Conservation (phyloP, 2,888 invertebrate genomes). For the Liodrosophila aerea region DNA sequence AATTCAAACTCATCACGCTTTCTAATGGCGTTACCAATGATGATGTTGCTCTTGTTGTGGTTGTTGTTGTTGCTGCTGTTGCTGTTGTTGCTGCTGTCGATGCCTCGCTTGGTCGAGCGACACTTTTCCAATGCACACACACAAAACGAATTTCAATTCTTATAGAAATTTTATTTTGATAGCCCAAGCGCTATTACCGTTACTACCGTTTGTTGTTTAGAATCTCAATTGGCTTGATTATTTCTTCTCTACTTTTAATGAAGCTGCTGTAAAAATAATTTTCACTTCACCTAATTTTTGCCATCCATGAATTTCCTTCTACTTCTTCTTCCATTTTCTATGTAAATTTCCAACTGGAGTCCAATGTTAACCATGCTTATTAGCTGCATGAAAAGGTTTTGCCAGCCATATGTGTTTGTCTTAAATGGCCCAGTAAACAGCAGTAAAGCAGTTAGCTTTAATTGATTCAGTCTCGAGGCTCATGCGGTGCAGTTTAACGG, state of each 20-base stretch:
- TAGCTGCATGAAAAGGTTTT: constrained; percentile 70
- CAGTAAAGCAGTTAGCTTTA: constrained; percentile 66
- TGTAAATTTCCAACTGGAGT: constrained; percentile 51
- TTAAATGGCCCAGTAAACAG: constrained; percentile 71
- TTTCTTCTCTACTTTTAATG: constrained; percentile 56
- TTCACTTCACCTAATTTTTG: constrained; percentile 70
- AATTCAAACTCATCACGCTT: constrained; percentile 61
- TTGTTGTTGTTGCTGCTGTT: constrained; percentile 15
- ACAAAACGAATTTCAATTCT: constrained; percentile 59
- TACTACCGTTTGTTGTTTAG: constrained; percentile 53
- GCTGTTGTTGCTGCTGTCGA: constrained; percentile 36
- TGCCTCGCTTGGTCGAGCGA: constrained; percentile 53
- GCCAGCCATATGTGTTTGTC: constrained; percentile 42
- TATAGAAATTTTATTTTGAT: constrained; percentile 34
- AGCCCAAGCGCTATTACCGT: constrained; percentile 48
- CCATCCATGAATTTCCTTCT: constrained; percentile 18
- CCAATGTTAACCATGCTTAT: constrained; percentile 59
- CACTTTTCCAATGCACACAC: constrained; percentile 63
- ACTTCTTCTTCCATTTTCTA: constrained; percentile 20
- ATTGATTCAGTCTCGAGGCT: constrained; percentile 54
- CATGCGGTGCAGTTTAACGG: constrained; percentile 38
- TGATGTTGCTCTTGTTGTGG: constrained; percentile 25
- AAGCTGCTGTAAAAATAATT: constrained; percentile 58
- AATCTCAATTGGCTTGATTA: constrained; percentile 39
- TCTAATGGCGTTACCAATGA: constrained; percentile 58